Base-by-base conservation (phyloP, 2,113 vertebrate genomes). In the Capra hircus region DNA sequence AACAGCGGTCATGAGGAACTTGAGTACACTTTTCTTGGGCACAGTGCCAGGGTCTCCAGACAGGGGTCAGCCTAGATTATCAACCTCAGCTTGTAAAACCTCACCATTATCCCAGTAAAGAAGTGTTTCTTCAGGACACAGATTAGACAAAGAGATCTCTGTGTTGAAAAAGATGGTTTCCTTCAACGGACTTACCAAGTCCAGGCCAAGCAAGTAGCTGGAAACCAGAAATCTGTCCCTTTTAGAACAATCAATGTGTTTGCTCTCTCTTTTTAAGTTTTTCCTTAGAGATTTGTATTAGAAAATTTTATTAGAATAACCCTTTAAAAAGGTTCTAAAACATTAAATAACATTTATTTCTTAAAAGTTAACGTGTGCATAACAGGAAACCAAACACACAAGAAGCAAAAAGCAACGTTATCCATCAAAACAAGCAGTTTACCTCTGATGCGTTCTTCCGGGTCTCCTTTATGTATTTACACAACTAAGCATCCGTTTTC, bases 371-470 rank as follows among this genome's bases (percentile, higher is more conserved):
- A 43, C 71, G 7, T 74, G 36, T 77, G 36, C 6, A 7, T 43
- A 43, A 77, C 11, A 25, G 12, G 11, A 25, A 77, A 77, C 71
- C 11, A 77, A 43, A 43, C 27, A 7, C 15, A 77, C 12, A 43
- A 77, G 19, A 43, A 17, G 23, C 36, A 43, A 40, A 40, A 40
- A 13, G 36, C 71, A 43, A 2, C 0, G 0, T 77, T 4, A 14
- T 3, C 23, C 71, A 4, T 7, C 23, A 27, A 2, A 27, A 43
- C 71, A 77, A 14, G 71, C 36, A 2, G 71, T 14, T 27, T 0
- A 14, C 36, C 71, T 43, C 23, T 27, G 71, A 3, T 0, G 12
- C 6, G 1, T 2, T 36, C 71, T 77, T 40, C 36, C 13, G 0
- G 21, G 36, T 27, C 36, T 27, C 21, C 2, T 43, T 43, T 43